Base-by-base conservation (phyloP, 2,888 invertebrate species). In the Protonemura montana region DNA sequence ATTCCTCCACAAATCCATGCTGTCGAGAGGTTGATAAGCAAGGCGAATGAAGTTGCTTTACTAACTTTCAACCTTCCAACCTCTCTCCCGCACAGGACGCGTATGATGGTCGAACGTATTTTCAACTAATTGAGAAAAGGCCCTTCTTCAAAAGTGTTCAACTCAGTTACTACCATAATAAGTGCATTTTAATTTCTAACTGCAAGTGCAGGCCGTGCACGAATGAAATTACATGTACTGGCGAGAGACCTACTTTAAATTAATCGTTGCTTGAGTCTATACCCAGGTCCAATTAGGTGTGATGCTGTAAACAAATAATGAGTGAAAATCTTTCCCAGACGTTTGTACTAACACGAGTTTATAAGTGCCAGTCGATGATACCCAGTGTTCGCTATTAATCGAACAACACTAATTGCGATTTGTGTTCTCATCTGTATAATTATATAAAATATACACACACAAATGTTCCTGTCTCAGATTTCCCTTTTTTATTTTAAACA, bases 281-380 rank as follows among this genome's bases (percentile, higher is more conserved):
- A 59, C 59, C 59, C 35, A 6, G 35, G 35, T 7, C 59, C 59
- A 59, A 59, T 59, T 59, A 59, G 59, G 13, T 59, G 59, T 59
- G 59, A 59, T 59, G 59, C 59, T 59, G 59, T 59, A 59, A 59
- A 59, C 59, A 59, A 59, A 59, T 59, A 59, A 59, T 59, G 59
- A 59, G 59, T 59, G 59, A 59, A 59, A 59, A 59, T 59, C 59
- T 3, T 59, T 59, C 59, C 59, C 59, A 59, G 59, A 2, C 13
- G 59, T 59, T 59, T 59, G 59, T 59, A 21, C 21, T 59, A 21
- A 59, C 59, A 59, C 35, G 35, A 35, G 35, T 35, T 35, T 35
- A 35, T 35, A 21, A 59, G 59, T 59, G 59, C 16, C 59, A 10
- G 59, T 59, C 59, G 59, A 59, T 59, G 21, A 59, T 59, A 59